These are phyloP conservation scores for Coracopsis vasa DNA, from an alignment of 2,113 vertebrate genomes.

Conservation along the genomic window DNA sequence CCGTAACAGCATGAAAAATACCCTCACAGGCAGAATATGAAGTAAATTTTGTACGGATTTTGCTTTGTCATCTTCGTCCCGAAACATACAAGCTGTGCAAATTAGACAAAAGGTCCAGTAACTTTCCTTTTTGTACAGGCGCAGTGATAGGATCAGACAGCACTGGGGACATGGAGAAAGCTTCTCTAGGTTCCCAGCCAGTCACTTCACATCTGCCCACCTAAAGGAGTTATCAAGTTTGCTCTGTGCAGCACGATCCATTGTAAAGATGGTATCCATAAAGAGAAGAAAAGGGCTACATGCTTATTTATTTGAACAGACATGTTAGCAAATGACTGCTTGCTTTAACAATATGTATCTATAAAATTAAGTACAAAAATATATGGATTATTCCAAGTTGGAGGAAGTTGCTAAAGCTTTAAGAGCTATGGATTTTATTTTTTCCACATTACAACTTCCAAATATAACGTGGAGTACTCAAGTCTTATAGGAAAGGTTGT, in stretches of 20 bases:
- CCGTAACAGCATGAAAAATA: background rate
- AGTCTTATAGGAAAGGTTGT: background rate
- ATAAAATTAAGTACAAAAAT: background rate
- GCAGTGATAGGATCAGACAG: background rate
- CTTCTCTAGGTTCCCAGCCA: background rate
- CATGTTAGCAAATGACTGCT: background rate
- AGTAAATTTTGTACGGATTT: background rate
- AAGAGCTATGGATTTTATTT: background rate
- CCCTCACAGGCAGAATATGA: background rate
- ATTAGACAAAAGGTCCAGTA: background rate
- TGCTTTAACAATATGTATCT: background rate
- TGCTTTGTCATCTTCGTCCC: background rate
- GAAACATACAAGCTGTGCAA: background rate
- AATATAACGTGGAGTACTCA: background rate
- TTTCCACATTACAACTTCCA: background rate
- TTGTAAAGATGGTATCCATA: background rate
- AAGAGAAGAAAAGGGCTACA: background rate
- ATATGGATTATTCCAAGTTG: background rate
- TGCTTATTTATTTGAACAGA: background rate
- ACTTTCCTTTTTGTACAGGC: background rate
- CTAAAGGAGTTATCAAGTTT: background rate
- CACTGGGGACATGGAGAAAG: background rate
- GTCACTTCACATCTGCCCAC: background rate
- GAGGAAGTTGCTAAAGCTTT: background rate
- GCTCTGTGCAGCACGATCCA: background rate